A percentile compares a stretch with the other conserved stretches of the same genome.
These are phyloP conservation scores for Nesidiocoris tenuis DNA, from an alignment of 2,888 invertebrate species.

Conservation along the genomic window DNA sequence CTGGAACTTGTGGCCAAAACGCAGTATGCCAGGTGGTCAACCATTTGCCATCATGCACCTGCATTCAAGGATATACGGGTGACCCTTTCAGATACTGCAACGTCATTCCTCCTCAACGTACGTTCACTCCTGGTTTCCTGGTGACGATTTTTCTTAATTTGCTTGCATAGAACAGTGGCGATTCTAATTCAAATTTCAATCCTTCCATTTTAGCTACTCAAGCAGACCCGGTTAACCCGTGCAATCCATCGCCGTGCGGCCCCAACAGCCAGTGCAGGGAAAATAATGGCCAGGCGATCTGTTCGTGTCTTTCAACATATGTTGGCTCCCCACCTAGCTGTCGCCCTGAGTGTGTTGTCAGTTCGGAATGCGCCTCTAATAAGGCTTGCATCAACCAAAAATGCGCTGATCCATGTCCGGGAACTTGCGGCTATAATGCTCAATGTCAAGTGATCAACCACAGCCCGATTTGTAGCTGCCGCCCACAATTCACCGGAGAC, in stretches of 20 bases:
- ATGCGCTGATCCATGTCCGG: conserved; percentile 79
- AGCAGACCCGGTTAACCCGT: conserved; percentile 58
- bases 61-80: conserved; percentile 64
- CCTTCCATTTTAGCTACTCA: conserved; percentile 43
- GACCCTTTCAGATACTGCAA: conserved; percentile 66
- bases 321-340: conserved; percentile 70
- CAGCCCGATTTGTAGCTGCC: conserved; percentile 77
- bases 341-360: conserved; percentile 78
- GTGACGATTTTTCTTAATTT: too few species aligned
- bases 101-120: conserved; percentile 53
- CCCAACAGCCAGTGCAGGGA: conserved; percentile 64
- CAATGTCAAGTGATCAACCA: conserved; percentile 78
- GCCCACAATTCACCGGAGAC: conserved; percentile 73
- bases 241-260: conserved; percentile 64
- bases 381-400: conserved; percentile 77
- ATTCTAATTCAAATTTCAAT: conserved; percentile 15
- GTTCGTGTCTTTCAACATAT: conserved; percentile 69
- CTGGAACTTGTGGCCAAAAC: conserved; percentile 71
- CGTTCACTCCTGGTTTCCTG: not conserved
- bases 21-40: conserved; percentile 71
- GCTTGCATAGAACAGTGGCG: not conserved
- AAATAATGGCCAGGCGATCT: conserved; percentile 63
- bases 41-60: conserved; percentile 71
- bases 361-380: conserved; percentile 74
- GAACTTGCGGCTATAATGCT: conserved; percentile 75